phyloP scores from a whole-genome alignment of 2,888 invertebrate genomes.

The Plagodis pulveraria region DNA sequence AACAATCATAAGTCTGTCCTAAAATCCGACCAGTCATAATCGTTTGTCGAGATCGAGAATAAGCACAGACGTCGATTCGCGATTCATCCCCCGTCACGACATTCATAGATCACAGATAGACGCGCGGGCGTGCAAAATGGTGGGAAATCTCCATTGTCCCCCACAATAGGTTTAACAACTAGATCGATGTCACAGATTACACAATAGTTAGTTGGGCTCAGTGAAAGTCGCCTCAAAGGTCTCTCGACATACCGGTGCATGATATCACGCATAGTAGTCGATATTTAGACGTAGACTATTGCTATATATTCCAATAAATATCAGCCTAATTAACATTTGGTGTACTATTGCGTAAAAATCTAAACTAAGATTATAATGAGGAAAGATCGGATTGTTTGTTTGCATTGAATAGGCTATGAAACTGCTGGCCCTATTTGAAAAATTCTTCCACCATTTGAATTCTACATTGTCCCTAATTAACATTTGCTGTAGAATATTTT shows the following conservation, averaged over 20 bases:
- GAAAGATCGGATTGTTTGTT: too few relatives aligned
- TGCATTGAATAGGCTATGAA: too few relatives aligned
- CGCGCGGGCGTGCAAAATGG: constrained; percentile 67
- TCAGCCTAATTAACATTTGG: constrained; percentile 11
- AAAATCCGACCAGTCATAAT: too few relatives aligned
- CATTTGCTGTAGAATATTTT: too few relatives aligned
- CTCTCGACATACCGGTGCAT: constrained; percentile 34
- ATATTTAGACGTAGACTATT: constrained; percentile 18
- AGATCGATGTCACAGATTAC: constrained; percentile 42
- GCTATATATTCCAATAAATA: constrained; percentile 15
- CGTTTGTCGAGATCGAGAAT: too few relatives aligned
- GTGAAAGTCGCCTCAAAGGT: constrained; percentile 69
- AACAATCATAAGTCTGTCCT: too few relatives aligned
- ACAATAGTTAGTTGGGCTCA: constrained; percentile 15
- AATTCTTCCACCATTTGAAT: too few relatives aligned
- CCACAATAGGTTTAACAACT: constrained; percentile 65
- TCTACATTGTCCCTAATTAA: too few relatives aligned
- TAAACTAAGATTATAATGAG: too few relatives aligned
- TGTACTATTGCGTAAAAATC: constrained; percentile 14
- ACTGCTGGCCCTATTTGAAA: too few relatives aligned
- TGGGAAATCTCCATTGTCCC: constrained; percentile 66
- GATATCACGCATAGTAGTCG: constrained; percentile 34
- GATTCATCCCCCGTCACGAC: constrained; percentile 12
- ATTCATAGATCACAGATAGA: constrained; percentile 55
- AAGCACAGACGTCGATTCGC: constrained; percentile 1